phyloP scores from a whole-genome alignment of 2,113 vertebrate genomes.

The Petrocephalus microphthalmus region DNA sequence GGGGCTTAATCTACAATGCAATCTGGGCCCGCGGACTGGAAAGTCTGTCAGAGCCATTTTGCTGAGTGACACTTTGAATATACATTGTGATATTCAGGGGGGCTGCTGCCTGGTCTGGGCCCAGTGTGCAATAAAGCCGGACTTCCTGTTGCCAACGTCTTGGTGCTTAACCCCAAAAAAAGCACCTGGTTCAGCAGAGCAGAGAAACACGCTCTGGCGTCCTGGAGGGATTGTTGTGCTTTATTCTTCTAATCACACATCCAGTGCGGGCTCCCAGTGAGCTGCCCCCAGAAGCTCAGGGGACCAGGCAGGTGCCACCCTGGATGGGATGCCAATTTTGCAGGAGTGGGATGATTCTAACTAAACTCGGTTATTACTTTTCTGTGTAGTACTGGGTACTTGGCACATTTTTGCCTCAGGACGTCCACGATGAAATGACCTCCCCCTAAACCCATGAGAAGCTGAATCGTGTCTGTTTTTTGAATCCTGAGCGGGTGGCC shows the following conservation, averaged over 20 bases:
- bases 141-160: not conserved
- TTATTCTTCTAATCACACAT: not conserved
- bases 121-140: not conserved
- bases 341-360: not conserved
- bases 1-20: not conserved
- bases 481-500: not conserved
- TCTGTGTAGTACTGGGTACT: no score
- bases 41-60: not conserved
- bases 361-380: not conserved
- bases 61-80: not conserved
- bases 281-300: not conserved
- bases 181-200: not conserved
- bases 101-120: not conserved
- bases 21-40: not conserved
- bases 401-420: not conserved
- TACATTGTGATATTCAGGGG: not conserved
- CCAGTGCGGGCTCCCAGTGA: not conserved
- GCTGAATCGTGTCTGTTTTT: not conserved
- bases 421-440: not conserved
- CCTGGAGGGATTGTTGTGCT: not conserved
- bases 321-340: not conserved
- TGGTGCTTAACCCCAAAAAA: not conserved
- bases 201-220: not conserved
- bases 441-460: not conserved
- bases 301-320: not conserved